Percentiles rank a stretch among this genome's conserved stretches.
Evolutionary conservation across 2,113 vertebrate genomes (phyloP).

Genomic region (Pomatostomus ruficeps): DNA sequence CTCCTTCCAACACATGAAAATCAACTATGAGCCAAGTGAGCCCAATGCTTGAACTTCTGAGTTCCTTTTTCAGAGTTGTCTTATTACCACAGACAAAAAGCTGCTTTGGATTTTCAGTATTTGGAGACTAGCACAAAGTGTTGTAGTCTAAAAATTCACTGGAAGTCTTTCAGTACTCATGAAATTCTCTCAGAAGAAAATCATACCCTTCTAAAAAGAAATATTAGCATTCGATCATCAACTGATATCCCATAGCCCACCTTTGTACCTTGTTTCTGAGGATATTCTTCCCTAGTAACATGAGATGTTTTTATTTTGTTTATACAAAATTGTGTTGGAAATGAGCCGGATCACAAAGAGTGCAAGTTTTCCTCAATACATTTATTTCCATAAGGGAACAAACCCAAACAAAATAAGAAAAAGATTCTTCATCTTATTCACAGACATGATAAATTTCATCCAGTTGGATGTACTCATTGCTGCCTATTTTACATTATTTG

Average conservation of each 20-base stretch:
- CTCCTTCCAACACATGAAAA: neutral
- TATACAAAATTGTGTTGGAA: neutral
- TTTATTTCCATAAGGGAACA: neutral
- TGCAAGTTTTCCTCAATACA: neutral
- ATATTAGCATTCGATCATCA: neutral
- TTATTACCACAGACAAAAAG: neutral
- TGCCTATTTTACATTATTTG: neutral
- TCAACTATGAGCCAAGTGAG: neutral
- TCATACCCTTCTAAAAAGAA: neutral
- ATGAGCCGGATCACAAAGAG: neutral
- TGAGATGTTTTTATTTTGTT: neutral
- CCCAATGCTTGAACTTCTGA: neutral
- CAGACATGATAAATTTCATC: neutral
- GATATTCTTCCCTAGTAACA: neutral
- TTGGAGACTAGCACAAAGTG: neutral
- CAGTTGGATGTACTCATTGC: neutral
- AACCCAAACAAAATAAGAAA: neutral
- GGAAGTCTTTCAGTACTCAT: neutral
- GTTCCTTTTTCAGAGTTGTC: neutral
- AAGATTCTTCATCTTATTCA: neutral
- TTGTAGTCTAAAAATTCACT: neutral
- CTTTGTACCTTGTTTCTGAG: neutral
- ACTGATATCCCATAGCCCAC: neutral
- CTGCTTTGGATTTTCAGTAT: neutral
- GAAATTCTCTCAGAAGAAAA: neutral